Evolutionary conservation across 2,888 invertebrate genomes (phyloP), one percentile per base, ranked within the genome.

Genomic region (Auanema sp.): DNA sequence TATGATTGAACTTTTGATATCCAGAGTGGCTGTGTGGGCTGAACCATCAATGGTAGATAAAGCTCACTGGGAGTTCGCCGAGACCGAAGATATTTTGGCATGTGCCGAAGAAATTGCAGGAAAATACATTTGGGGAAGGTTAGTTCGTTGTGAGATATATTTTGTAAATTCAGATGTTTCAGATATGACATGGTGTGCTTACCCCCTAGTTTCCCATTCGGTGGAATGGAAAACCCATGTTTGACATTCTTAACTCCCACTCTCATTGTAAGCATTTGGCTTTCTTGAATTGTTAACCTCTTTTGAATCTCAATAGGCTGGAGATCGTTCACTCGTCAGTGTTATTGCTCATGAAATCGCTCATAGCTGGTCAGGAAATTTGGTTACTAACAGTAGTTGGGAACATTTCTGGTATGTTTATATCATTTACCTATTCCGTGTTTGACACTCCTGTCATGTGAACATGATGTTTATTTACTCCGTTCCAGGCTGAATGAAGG

Each of bases 181-280:
- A 75, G 81, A 55, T 96, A 95, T 84, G 94, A 95, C 85, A 79
- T 88, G 64, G 86, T 96, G 43, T 91, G 95, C 44, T 87, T 96
- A 81, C 95, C 95, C 0, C 92, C 94, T 0, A 91, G 91, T 71
- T 96, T 95, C 87, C 93, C 95, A 0, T 94, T 90, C 84, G 95
- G 95, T 0, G 95, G 95, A 21, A 96, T 96, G 95, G 95, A 96
- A 85, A 95, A 96, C 87, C 95, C 95, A 0, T 94, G 94, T 84
- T 86, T 96, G 55, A 95, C 94, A 0, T 96, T 96, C 85, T 90
- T 94, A 2, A 94, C 95, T 0, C 95, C 95, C 3, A 94, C 95
- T 0, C 83, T 94, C 55, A 85, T 96, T 86, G 91, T 91, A 52
- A 60, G 63, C 33, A 33, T 33, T 33, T 33, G 3, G 33, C 33